These are phyloP conservation scores for Karalla daura DNA, from an alignment of 2,797 vertebrate genomes.

Conservation along the genomic window DNA sequence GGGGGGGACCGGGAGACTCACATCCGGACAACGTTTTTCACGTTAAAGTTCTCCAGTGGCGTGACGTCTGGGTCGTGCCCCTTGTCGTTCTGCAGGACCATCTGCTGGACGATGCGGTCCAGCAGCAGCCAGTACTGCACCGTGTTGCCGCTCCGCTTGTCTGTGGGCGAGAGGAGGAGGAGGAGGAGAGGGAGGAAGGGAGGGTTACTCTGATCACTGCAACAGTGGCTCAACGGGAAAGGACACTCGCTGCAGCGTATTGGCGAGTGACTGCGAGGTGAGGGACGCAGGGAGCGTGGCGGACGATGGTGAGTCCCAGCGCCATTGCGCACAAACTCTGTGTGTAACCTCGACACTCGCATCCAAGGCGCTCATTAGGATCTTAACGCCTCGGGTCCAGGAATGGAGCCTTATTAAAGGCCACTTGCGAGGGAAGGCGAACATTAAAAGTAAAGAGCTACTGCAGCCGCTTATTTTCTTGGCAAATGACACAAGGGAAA, in stretches of 20 bases:
- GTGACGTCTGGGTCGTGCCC: conserved; percentile 96
- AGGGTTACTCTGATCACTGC: no score
- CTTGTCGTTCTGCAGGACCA: conserved; percentile 98
- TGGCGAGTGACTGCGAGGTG: no score
- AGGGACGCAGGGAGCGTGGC: no score
- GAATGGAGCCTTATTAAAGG: conserved; percentile 7
- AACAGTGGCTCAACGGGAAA: no score
- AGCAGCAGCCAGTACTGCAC: conserved; percentile 98
- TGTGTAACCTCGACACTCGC: background rate
- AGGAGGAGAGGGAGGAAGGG: conserved; percentile 13
- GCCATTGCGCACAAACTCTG: background rate
- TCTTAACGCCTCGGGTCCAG: conserved; percentile 2
- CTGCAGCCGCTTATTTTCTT: background rate
- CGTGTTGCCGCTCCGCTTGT: conserved; percentile 97
- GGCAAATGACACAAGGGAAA: background rate
- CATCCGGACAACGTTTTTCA: conserved; percentile 99
- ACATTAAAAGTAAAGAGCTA: background rate
- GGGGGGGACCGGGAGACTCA: conserved; percentile 70
- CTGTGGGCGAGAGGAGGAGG: no score
- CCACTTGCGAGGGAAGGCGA: background rate
- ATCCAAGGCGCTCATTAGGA: conserved; percentile 15
- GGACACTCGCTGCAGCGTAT: no score
- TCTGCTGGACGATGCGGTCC: conserved; percentile 97
- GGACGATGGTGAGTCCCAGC: no score
- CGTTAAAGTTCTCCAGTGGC: conserved; percentile 98